A percentile compares a stretch with the other conserved stretches of the same genome.
phyloP scores from a whole-genome alignment of 2,113 vertebrate species.

The Rallus limicola region DNA sequence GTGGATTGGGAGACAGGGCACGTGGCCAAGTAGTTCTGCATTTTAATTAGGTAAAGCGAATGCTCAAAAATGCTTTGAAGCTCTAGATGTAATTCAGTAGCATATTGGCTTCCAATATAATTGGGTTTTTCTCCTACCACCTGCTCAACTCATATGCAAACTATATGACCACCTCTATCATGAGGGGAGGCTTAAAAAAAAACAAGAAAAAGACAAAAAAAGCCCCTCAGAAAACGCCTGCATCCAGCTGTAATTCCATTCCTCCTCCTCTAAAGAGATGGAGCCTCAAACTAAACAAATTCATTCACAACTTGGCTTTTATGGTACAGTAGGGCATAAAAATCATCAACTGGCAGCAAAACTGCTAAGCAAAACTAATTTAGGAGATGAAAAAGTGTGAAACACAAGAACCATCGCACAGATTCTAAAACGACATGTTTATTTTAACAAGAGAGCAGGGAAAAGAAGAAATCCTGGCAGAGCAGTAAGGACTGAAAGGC shows the following conservation, averaged over 20 bases:
- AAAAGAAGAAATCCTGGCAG: not conserved
- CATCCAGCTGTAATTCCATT: not conserved
- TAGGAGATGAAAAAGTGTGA: slow-evolving; percentile 22
- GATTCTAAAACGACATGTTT: slow-evolving; percentile 27
- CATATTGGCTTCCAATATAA: not conserved
- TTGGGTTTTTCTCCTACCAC: not conserved
- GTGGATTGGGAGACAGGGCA: not conserved
- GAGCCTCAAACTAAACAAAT: not conserved
- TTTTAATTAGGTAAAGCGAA: not conserved
- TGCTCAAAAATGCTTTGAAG: slow-evolving; percentile 2
- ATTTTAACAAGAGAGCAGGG: not conserved
- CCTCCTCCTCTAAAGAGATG: not conserved
- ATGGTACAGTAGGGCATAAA: not conserved
- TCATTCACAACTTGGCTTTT: slow-evolving; percentile 23
- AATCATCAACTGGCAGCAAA: slow-evolving; percentile 30
- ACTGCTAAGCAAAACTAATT: slow-evolving; percentile 42
- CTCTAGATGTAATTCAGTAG: not conserved
- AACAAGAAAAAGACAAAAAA: rapidly evolving
- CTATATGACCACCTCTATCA: not conserved
- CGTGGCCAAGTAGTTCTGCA: not conserved
- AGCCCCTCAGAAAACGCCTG: no score
- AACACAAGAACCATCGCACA: slow-evolving; percentile 12
- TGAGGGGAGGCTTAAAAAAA: not conserved
- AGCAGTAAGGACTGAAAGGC: not conserved
- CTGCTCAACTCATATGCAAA: not conserved